A percentile compares a stretch with the other conserved stretches of the same genome.
These are phyloP conservation scores for Picus viridis DNA, from an alignment of 2,797 vertebrate species.

Conservation along the genomic window DNA sequence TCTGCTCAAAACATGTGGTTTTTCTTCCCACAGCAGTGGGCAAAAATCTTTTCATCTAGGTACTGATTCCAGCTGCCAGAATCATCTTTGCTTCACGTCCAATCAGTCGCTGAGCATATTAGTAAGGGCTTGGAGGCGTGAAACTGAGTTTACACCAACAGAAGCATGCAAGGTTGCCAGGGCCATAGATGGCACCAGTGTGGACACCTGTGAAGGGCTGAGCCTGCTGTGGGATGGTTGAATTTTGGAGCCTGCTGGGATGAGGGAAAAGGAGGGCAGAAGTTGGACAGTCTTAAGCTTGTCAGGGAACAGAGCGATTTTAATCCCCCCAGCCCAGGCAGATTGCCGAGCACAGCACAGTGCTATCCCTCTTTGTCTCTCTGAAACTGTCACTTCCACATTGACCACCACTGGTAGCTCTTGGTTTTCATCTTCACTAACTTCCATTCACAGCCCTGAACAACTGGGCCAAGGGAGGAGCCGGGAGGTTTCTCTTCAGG, in stretches of 20 bases:
- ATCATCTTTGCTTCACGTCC: neutral
- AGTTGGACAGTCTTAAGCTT: neutral
- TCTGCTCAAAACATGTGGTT: neutral
- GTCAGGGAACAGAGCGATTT: neutral
- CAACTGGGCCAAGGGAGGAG: neutral
- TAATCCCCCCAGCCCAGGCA: neutral
- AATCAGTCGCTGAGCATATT: accelerated
- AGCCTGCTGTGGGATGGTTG: neutral
- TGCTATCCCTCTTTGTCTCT: neutral
- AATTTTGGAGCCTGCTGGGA: neutral
- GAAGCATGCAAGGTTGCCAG: neutral
- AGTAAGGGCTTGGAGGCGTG: neutral
- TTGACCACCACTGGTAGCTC: neutral
- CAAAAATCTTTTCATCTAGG: neutral
- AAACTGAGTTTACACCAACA: neutral
- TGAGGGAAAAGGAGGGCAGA: neutral
- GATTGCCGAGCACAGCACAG: neutral
- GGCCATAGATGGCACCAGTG: accelerated
- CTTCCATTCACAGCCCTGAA: neutral
- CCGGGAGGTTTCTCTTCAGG: neutral
- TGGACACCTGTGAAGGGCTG: accelerated
- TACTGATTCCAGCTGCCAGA: neutral
- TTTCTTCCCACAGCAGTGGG: neutral
- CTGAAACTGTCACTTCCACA: neutral
- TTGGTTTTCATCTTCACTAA: neutral